These are phyloP conservation scores for Seriola dumerili DNA, from an alignment of 2,113 vertebrate genomes.

Conservation along the genomic window DNA sequence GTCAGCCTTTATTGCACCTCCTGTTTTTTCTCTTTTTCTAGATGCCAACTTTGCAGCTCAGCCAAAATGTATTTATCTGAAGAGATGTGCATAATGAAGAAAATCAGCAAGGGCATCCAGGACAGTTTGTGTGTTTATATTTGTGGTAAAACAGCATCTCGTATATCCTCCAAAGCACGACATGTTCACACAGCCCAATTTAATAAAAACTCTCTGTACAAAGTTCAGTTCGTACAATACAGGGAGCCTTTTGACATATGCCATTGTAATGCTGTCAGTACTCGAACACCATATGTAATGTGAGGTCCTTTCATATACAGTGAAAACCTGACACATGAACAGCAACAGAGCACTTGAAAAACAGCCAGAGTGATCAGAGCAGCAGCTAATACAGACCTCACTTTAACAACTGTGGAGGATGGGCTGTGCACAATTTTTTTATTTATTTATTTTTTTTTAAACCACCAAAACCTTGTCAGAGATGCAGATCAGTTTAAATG, in stretches of 20 bases:
- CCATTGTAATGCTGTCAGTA: not conserved
- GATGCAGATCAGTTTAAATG: not conserved
- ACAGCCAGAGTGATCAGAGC: not conserved
- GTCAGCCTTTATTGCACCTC: not conserved
- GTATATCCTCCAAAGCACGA: not conserved
- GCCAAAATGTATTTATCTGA: not conserved
- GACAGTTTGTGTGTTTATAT: not conserved
- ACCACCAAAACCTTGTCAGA: not conserved
- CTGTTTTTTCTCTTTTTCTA: not conserved
- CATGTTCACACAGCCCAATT: not conserved
- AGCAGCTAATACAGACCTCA: not conserved
- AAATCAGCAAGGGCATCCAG: not conserved
- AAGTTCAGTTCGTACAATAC: too few species aligned
- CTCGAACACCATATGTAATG: constrained; percentile 1
- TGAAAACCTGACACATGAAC: not conserved
- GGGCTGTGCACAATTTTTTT: not conserved
- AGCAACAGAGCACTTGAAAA: not conserved
- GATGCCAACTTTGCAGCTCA: not conserved
- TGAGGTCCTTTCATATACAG: not conserved
- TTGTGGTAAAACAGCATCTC: not conserved
- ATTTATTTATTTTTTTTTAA: too few species aligned
- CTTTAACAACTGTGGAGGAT: not conserved
- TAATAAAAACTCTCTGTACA: not conserved
- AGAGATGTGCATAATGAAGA: not conserved
- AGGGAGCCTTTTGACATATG: not conserved